phyloP scores from a whole-genome alignment of 23 tunicate species.

The Oikopleura dioica region DNA sequence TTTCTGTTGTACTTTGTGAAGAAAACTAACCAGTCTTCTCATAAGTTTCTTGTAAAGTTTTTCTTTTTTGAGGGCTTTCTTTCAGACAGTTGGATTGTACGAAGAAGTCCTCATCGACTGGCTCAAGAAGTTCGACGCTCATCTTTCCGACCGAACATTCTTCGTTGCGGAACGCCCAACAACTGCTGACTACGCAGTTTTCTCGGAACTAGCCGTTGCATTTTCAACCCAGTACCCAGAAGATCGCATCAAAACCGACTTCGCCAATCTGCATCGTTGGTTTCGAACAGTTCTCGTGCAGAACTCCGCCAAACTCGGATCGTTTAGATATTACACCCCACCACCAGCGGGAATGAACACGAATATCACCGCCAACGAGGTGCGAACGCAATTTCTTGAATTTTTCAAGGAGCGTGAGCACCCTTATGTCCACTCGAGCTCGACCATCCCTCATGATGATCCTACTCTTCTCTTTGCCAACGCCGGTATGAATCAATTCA shows the following conservation, averaged over 20 bases:
- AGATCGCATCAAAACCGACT: not conserved
- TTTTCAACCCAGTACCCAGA: not conserved
- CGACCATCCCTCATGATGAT: conserved; percentile 55
- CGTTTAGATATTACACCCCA: no score
- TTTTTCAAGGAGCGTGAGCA: conserved; percentile 37
- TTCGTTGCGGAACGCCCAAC: not conserved
- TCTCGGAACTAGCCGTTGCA: not conserved
- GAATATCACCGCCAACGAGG: not conserved
- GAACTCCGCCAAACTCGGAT: not conserved
- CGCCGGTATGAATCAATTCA: conserved; percentile 77
- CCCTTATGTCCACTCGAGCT: conserved; percentile 37
- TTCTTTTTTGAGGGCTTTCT: no score
- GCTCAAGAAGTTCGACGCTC: no score
- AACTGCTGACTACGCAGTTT: not conserved
- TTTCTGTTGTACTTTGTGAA: no score
- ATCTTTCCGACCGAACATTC: no score
- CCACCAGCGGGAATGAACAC: not conserved
- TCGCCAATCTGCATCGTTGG: not conserved
- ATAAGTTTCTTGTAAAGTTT: no score
- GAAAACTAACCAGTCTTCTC: no score
- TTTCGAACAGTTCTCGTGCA: not conserved
- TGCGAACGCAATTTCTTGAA: conserved; percentile 18
- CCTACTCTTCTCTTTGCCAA: conserved; percentile 52
- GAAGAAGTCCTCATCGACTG: no score
- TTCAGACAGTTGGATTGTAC: no score